Percentiles rank a stretch among this genome's conserved stretches.
Evolutionary conservation across 2,797 vertebrate genomes (phyloP).

Genomic region (Periparus ater): DNA sequence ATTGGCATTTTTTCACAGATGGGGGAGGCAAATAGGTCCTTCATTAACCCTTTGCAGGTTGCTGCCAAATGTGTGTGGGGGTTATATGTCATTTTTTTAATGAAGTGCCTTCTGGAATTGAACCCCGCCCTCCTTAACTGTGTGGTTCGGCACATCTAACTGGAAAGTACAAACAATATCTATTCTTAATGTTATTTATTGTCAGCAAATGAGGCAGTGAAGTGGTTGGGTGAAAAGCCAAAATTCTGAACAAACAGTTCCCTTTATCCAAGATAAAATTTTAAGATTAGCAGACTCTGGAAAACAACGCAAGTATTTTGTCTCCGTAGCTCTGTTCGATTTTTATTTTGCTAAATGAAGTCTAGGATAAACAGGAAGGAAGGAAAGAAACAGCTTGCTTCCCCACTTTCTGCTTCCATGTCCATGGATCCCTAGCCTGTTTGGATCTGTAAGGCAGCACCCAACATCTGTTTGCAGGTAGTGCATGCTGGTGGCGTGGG

Average conservation of each 20-base stretch:
- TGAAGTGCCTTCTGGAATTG: slow-evolving; percentile 51
- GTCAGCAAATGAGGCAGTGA: background rate
- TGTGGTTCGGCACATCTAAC: background rate
- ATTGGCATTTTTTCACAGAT: slow-evolving; percentile 64
- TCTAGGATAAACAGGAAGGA: background rate
- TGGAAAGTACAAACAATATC: slow-evolving; percentile 17
- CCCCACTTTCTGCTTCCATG: background rate
- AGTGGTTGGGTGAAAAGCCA: slow-evolving; percentile 1
- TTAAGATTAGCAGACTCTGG: background rate
- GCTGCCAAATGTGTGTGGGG: slow-evolving; percentile 24
- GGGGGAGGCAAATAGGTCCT: slow-evolving; percentile 64
- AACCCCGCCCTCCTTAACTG: background rate
- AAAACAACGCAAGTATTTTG: background rate
- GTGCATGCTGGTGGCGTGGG: rapidly evolving
- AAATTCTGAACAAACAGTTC: background rate
- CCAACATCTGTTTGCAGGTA: background rate
- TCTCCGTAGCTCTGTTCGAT: background rate
- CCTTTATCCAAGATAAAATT: background rate
- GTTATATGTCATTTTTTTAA: slow-evolving; percentile 58
- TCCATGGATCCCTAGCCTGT: background rate
- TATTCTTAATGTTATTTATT: slow-evolving; percentile 12
- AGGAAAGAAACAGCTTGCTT: background rate
- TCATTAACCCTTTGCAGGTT: slow-evolving; percentile 65
- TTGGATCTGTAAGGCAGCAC: background rate
- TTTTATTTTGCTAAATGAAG: background rate